A percentile compares a stretch with the other conserved stretches of the same genome.
These are phyloP conservation scores for Eptatretus atami DNA, from an alignment of 2,797 vertebrate genomes.

Conservation along the genomic window DNA sequence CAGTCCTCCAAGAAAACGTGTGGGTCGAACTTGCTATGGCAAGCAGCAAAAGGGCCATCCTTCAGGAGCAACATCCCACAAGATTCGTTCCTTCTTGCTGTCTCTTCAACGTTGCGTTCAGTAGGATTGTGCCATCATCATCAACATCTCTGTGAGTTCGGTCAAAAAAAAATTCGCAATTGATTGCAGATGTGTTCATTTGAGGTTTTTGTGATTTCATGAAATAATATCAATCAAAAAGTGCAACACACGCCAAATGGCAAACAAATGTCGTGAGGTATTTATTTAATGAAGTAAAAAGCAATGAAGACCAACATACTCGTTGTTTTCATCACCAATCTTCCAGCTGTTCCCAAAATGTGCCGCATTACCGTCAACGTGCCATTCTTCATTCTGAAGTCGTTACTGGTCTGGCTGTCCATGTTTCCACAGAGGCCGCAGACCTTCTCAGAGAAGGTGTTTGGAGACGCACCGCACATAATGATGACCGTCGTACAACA, in stretches of 20 bases:
- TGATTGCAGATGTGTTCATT: too few relatives aligned
- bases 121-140: background rate
- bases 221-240: too few relatives aligned
- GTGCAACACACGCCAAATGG: too few relatives aligned
- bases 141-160: background rate
- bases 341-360: background rate
- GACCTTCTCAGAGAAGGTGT: background rate
- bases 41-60: background rate
- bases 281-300: too few relatives aligned
- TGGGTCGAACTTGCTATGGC: background rate
- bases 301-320: background rate
- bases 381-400: background rate
- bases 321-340: background rate
- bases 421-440: constrained; percentile 3
- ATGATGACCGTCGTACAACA: background rate
- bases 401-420: background rate
- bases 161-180: too few relatives aligned
- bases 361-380: background rate
- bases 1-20: background rate
- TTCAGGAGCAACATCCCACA: background rate
- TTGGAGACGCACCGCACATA: background rate
- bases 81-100: background rate
- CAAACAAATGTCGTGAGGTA: too few relatives aligned
- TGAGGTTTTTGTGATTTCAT: too few relatives aligned
- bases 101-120: background rate